Conservation (phyloP, 2,113 vertebrate genomes). For the Picathartes gymnocephalus region DNA sequence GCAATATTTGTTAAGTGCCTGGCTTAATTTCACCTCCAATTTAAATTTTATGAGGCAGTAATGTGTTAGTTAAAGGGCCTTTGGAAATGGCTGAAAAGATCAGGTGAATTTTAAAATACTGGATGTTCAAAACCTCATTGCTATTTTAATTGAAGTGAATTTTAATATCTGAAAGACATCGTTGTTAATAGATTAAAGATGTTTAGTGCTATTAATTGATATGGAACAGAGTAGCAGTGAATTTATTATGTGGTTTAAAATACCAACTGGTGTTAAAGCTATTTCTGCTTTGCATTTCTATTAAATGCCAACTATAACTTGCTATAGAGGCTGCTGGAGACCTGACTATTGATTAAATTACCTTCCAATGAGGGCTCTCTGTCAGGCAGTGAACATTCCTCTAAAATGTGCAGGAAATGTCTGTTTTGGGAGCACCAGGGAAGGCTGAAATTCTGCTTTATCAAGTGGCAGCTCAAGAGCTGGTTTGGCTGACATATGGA, state of each 20-base stretch:
- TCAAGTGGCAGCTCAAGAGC: neutral
- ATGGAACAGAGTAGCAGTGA: conserved; percentile 55
- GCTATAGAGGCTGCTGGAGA: neutral
- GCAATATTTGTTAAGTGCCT: neutral
- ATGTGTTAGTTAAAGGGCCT: conserved; percentile 10
- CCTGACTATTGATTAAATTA: conserved; percentile 40
- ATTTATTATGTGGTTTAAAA: conserved; percentile 68
- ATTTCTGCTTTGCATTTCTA: conserved; percentile 49
- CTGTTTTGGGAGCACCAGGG: neutral
- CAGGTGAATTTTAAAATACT: conserved; percentile 47
- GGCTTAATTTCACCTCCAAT: neutral
- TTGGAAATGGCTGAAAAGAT: conserved; percentile 29
- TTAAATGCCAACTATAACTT: conserved; percentile 66
- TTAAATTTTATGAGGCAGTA: conserved; percentile 45
- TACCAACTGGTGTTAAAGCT: conserved; percentile 52
- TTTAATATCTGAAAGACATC: conserved; percentile 49
- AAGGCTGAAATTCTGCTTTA: neutral
- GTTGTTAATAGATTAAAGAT: conserved; percentile 57
- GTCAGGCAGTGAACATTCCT: neutral
- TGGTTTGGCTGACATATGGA: neutral
- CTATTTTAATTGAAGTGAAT: conserved; percentile 59
- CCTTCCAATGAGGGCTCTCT: neutral
- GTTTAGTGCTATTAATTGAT: conserved; percentile 70
- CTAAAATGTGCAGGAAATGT: neutral
- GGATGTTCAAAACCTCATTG: conserved; percentile 35